phyloP scores from a whole-genome alignment of 2,797 vertebrate genomes.

The Lutjanus campechanus region DNA sequence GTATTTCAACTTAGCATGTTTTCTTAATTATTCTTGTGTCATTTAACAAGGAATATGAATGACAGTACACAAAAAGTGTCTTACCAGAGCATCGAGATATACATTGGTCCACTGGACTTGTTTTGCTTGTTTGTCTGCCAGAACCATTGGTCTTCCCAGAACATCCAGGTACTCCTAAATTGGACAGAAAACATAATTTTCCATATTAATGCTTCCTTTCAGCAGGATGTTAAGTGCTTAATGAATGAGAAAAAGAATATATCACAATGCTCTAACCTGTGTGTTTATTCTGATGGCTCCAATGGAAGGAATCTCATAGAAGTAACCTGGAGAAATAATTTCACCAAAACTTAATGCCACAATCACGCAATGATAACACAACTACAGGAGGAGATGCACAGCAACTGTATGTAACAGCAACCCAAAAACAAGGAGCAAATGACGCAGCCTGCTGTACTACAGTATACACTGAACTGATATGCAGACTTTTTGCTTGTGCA shows the following conservation, averaged over 20 bases:
- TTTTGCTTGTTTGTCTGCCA: constrained; percentile 94
- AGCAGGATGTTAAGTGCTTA: not conserved
- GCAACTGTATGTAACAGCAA: not conserved
- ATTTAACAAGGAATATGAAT: constrained; percentile 2
- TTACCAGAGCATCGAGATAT: constrained; percentile 97
- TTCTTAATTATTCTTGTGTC: not conserved
- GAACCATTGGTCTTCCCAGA: constrained; percentile 97
- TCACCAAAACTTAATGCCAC: not conserved
- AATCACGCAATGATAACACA: not conserved
- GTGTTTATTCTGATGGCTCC: constrained; percentile 99
- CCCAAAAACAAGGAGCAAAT: not conserved
- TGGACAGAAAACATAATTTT: not conserved
- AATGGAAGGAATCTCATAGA: constrained; percentile 99
- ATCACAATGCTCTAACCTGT: constrained; percentile 84
- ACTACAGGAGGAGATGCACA: not conserved
- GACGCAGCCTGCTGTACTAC: not conserved
- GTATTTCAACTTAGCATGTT: too few species aligned
- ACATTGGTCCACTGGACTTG: constrained; percentile 99
- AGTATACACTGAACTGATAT: not conserved
- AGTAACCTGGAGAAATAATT: constrained; percentile 89
- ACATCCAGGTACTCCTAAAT: constrained; percentile 97
- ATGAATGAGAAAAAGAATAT: not conserved
- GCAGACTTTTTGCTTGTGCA: not conserved
- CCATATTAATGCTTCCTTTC: not conserved
- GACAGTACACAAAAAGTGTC: constrained; percentile 15